phyloP scores from a whole-genome alignment of 2,888 invertebrate species.

The Azorinus chamasolen region DNA sequence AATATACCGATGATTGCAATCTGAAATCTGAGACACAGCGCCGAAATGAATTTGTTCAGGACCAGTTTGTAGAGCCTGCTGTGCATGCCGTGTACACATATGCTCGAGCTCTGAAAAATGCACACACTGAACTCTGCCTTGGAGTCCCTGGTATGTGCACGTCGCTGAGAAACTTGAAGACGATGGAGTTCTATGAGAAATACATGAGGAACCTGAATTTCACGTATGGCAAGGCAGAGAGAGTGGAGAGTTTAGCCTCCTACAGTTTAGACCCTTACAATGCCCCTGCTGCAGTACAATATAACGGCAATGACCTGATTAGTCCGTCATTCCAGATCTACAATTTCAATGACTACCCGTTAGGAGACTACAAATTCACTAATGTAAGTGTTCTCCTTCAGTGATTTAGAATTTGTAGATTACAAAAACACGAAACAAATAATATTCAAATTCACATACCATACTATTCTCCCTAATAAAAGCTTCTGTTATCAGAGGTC shows the following conservation, averaged over 20 bases:
- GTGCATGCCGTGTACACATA: constrained; percentile 82
- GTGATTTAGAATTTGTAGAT: background rate
- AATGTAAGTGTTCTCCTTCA: constrained; percentile 61
- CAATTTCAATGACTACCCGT: constrained; percentile 79
- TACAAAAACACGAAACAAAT: too few species aligned
- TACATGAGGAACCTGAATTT: constrained; percentile 81
- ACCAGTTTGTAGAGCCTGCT: constrained; percentile 82
- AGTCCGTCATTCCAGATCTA: constrained; percentile 79
- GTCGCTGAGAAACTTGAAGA: constrained; percentile 63
- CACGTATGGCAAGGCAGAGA: constrained; percentile 76
- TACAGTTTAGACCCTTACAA: constrained; percentile 77
- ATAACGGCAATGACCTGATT: constrained; percentile 75
- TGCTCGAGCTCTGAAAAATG: constrained; percentile 79
- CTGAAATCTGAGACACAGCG: constrained; percentile 54
- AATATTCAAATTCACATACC: too few species aligned
- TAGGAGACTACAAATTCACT: constrained; percentile 69
- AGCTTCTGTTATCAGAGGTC: too few species aligned
- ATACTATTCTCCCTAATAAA: too few species aligned
- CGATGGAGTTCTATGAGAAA: constrained; percentile 73
- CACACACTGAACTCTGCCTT: constrained; percentile 75
- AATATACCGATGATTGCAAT: constrained; percentile 43
- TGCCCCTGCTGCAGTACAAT: constrained; percentile 73
- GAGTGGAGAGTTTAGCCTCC: constrained; percentile 81
- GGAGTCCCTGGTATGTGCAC: constrained; percentile 73
- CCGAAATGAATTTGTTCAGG: constrained; percentile 74